A percentile compares a stretch with the other conserved stretches of the same genome.
phyloP scores from a whole-genome alignment of 2,888 invertebrate genomes.

The Dione vanillae region DNA sequence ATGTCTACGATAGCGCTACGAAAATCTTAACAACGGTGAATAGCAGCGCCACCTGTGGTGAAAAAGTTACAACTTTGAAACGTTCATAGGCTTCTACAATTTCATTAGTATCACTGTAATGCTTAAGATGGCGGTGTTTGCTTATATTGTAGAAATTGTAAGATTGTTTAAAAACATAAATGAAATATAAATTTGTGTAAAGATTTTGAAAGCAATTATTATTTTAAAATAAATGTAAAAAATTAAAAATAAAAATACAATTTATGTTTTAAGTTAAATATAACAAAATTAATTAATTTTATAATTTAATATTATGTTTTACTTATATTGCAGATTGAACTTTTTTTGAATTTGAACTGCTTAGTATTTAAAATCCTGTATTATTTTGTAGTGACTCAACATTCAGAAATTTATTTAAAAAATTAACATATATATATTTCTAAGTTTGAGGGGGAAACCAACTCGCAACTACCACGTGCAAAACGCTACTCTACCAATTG shows the following conservation, averaged over 20 bases:
- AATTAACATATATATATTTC: not conserved
- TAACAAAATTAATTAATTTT: too few relatives aligned
- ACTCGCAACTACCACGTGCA: not conserved
- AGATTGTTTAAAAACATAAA: too few relatives aligned
- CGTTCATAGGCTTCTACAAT: not conserved
- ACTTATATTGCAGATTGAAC: too few relatives aligned
- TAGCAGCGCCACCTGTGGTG: not conserved
- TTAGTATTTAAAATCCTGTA: too few relatives aligned
- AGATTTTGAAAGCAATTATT: too few relatives aligned
- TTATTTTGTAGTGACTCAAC: too few relatives aligned
- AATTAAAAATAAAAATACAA: too few relatives aligned
- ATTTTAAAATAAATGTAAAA: too few relatives aligned
- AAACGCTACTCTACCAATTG: not conserved
- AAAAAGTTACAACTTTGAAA: not conserved
- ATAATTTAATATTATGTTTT: too few relatives aligned
- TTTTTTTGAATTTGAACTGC: too few relatives aligned
- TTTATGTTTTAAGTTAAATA: too few relatives aligned
- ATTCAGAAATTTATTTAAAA: not conserved
- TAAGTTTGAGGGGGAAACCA: not conserved
- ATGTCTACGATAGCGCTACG: slow-evolving; percentile 6
- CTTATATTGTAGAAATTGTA: not conserved
- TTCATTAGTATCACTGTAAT: not conserved
- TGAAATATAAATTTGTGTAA: too few relatives aligned
- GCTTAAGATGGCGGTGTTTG: not conserved
- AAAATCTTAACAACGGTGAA: not conserved